Percentiles rank a stretch among this genome's conserved stretches.
phyloP scores from a whole-genome alignment of 1,140 invertebrate species.

The Pentalonia nigronervosa region DNA sequence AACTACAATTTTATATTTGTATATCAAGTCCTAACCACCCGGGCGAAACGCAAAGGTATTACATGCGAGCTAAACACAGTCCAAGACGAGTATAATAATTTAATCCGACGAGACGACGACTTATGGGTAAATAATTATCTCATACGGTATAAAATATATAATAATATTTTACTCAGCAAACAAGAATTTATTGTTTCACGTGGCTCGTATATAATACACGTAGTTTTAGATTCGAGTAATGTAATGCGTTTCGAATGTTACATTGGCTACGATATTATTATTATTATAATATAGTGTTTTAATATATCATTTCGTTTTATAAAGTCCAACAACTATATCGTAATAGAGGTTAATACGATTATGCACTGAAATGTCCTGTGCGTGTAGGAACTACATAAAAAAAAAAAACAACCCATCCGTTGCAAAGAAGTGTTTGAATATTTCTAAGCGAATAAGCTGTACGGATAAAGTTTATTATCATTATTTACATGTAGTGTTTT shows the following conservation, averaged over 20 bases:
- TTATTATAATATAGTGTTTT: background rate
- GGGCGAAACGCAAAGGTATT: background rate
- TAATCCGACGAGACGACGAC: background rate
- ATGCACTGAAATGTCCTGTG: background rate
- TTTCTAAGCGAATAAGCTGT: background rate
- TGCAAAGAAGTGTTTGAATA: background rate
- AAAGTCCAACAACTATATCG: background rate
- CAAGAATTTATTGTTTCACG: background rate
- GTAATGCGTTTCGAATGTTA: background rate
- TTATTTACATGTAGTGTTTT: conserved; percentile 25
- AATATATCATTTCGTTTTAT: background rate
- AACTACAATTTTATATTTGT: background rate
- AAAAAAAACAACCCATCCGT: background rate
- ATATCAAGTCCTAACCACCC: background rate
- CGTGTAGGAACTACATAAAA: background rate
- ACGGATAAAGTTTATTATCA: conserved; percentile 23
- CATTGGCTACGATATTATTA: background rate
- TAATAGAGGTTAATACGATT: background rate
- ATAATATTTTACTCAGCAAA: background rate
- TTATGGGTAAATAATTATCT: conserved; percentile 12
- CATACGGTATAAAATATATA: background rate
- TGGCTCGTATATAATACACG: background rate
- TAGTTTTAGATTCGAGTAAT: background rate
- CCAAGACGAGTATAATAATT: background rate
- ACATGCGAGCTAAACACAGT: background rate